A percentile compares a stretch with the other conserved stretches of the same genome.
Evolutionary conservation across 2,113 vertebrate species (phyloP).

Genomic region (Mus spicilegus): DNA sequence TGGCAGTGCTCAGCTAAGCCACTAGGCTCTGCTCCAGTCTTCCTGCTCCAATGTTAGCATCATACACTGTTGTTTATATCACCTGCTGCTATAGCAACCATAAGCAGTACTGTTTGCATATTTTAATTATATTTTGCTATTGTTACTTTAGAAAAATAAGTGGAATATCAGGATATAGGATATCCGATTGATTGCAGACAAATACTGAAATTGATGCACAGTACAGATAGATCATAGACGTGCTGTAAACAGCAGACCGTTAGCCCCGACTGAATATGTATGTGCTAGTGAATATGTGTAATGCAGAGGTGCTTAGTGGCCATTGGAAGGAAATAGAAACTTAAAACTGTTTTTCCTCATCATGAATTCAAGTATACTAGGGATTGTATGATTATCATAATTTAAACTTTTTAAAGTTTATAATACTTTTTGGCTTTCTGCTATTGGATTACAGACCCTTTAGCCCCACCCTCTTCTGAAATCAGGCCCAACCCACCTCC

Average conservation of each 20-base stretch:
- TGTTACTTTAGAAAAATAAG: slow-evolving; percentile 57
- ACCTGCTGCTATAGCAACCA: not conserved
- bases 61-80: not conserved
- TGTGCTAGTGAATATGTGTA: not conserved
- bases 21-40: not conserved
- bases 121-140: slow-evolving; percentile 58
- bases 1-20: not conserved
- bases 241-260: not conserved
- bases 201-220: slow-evolving; percentile 27
- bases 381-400: not conserved
- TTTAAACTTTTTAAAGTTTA: slow-evolving; percentile 32
- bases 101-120: slow-evolving; percentile 40
- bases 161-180: slow-evolving; percentile 5
- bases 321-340: not conserved
- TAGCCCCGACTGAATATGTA: not conserved
- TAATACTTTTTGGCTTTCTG: not conserved
- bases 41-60: not conserved
- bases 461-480: not conserved
- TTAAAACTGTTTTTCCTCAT: not conserved
- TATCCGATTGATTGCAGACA: not conserved
- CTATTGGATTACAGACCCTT: not conserved
- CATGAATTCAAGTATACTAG: slow-evolving; percentile 12
- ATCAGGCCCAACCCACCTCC: not conserved
- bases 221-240: not conserved
- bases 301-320: not conserved